phyloP scores from a whole-genome alignment of 2,113 vertebrate genomes.

The Ramphastos sulfuratus region DNA sequence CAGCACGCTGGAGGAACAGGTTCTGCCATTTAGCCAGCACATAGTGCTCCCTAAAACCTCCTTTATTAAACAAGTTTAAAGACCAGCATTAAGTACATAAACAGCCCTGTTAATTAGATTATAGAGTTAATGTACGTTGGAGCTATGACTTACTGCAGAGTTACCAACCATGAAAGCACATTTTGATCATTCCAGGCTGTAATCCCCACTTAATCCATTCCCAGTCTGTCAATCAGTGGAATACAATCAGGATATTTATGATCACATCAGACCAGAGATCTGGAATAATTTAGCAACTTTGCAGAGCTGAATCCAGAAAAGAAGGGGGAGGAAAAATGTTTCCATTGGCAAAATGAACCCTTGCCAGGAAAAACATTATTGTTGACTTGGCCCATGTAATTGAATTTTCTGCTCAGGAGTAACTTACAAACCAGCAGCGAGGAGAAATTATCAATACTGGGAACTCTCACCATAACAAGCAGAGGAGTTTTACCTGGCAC shows the following conservation, averaged over 20 bases:
- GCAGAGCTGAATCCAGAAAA: constrained; percentile 69
- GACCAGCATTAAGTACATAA: constrained; percentile 72
- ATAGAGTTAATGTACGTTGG: constrained; percentile 71
- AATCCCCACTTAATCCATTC: constrained; percentile 75
- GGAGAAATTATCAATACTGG: constrained; percentile 66
- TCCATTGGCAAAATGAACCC: constrained; percentile 64
- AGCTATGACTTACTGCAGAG: constrained; percentile 66
- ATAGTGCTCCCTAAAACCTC: constrained; percentile 67
- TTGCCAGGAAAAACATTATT: constrained; percentile 74
- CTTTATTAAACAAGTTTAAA: constrained; percentile 73
- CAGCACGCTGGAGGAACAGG: constrained; percentile 25
- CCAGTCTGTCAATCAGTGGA: constrained; percentile 75
- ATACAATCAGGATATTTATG: constrained; percentile 78
- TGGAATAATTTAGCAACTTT: constrained; percentile 77
- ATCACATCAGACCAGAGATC: constrained; percentile 73
- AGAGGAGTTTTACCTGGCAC: constrained; percentile 63
- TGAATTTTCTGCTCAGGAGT: constrained; percentile 72
- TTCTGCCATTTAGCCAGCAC: constrained; percentile 56
- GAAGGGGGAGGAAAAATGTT: constrained; percentile 25
- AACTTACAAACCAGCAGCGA: constrained; percentile 64
- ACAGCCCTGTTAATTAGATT: constrained; percentile 77
- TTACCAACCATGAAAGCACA: constrained; percentile 74
- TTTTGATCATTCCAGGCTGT: constrained; percentile 73
- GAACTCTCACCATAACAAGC: constrained; percentile 48
- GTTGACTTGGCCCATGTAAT: constrained; percentile 72